Percentiles rank a stretch among this genome's conserved stretches.
These are phyloP conservation scores for Dicaeum eximium DNA, from an alignment of 2,113 vertebrate species.

Conservation along the genomic window DNA sequence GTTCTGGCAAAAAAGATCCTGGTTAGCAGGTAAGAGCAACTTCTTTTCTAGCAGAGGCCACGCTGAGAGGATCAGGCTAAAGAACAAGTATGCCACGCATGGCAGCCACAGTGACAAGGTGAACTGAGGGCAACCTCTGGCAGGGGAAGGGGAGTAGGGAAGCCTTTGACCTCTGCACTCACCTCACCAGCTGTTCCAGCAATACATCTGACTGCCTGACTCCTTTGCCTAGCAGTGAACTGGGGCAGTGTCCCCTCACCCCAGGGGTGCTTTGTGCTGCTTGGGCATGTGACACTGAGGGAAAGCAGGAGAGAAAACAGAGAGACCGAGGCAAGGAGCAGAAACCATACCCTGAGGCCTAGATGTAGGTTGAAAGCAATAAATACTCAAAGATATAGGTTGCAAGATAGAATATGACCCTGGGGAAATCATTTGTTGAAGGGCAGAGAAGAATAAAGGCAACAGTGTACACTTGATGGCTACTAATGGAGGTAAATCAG, in stretches of 20 bases:
- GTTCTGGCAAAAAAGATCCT: background rate
- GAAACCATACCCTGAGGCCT: background rate
- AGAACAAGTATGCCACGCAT: background rate
- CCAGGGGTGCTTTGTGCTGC: fast-evolving
- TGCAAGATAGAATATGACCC: background rate
- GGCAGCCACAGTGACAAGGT: fast-evolving
- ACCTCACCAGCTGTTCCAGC: background rate
- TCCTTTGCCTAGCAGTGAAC: background rate
- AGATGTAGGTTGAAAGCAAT: background rate
- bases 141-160: background rate
- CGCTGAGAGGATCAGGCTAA: background rate
- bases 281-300: background rate
- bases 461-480: background rate
- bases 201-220: background rate
- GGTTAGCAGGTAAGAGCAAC: background rate
- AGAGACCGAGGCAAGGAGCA: background rate
- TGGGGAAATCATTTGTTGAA: background rate
- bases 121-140: background rate
- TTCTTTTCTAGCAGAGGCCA: background rate
- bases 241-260: too few species aligned
- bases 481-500: background rate
- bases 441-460: background rate
- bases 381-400: background rate
- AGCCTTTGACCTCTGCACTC: background rate
- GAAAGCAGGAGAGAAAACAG: background rate